A percentile compares a stretch with the other conserved stretches of the same genome.
phyloP scores from a whole-genome alignment of 2,113 vertebrate species.

The Nycticebus coucang region DNA sequence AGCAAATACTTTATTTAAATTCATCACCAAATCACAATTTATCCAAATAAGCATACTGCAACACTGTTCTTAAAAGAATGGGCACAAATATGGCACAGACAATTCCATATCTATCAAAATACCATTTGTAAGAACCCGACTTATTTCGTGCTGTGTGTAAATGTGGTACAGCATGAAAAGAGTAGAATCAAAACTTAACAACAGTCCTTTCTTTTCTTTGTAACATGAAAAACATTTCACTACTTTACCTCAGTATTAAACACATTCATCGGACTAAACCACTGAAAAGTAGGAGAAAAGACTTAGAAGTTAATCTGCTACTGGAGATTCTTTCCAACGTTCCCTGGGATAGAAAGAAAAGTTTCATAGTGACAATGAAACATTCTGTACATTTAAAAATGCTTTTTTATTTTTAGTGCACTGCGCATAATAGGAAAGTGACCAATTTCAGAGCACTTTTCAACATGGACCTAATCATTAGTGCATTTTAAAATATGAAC shows the following conservation, averaged over 20 bases:
- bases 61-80: conserved; percentile 73
- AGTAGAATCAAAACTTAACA: conserved; percentile 27
- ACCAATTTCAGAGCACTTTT: conserved; percentile 53
- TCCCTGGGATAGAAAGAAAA: conserved; percentile 44
- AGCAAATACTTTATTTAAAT: conserved; percentile 83
- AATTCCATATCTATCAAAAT: conserved; percentile 69
- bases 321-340: conserved; percentile 41
- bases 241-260: neutral
- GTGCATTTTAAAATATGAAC: conserved; percentile 29
- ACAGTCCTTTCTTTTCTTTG: neutral
- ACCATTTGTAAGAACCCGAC: conserved; percentile 38
- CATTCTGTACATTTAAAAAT: conserved; percentile 46
- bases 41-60: conserved; percentile 78
- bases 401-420: conserved; percentile 50
- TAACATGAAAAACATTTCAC: conserved; percentile 28
- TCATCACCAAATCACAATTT: conserved; percentile 78
- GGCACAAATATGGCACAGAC: conserved; percentile 67
- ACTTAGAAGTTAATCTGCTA: neutral
- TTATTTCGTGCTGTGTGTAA: conserved; percentile 22
- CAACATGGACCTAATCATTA: conserved; percentile 26
- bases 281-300: conserved; percentile 9
- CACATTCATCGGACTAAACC: neutral
- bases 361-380: conserved; percentile 59
- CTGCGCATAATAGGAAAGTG: conserved; percentile 27
- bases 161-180: neutral